Evolutionary conservation across 1,140 invertebrate genomes (phyloP), one percentile per base, ranked within the genome.

Genomic region (Hermetia illucens): DNA sequence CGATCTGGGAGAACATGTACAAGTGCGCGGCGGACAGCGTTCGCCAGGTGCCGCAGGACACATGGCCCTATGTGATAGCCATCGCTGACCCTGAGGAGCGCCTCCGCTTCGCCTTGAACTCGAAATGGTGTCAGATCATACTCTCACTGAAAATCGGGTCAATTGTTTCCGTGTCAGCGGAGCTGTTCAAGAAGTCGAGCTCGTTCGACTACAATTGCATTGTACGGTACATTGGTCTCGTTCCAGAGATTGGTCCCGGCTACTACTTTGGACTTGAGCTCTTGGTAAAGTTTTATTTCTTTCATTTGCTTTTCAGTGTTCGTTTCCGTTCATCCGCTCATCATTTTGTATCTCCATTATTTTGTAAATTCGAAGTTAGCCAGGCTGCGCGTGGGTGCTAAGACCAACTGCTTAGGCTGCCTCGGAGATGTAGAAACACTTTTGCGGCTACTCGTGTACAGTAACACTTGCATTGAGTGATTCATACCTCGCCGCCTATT

Each of bases 211-310:
- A 53, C 43, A 31, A 54, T 47, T 49, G 55, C 18, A 56, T 53
- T 36, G 58, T 73, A 38, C 69, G 61, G 46, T 72, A 62, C 44
- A 68, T 70, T 36, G 70, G 70, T 21, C 50, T 51, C 40, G 67
- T 71, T 30, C 47, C 55, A 38, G 64, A 70, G 37, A 44, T 70
- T 16, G 68, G 69, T 24, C 41, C 49, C 27, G 67, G 65, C 25
- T 62, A 65, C 50, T 70, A 69, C 47, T 70, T 69, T 57, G 70
- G 68, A 19, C 51, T 74, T 38, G 66, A 72, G 45, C 41, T 73
- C 45, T 50, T 68, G 63, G 71, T 74, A 63, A 64, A 53, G 55
- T 16, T 33, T 36, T n/a, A n/a, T n/a, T n/a, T n/a, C n/a, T n/a
- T n/a, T n/a, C n/a, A n/a, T n/a, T n/a, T n/a, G n/a, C n/a, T n/a